A percentile compares a stretch with the other conserved stretches of the same genome.
phyloP scores from a whole-genome alignment of 1,140 invertebrate species.

The Diuraphis noxia region DNA sequence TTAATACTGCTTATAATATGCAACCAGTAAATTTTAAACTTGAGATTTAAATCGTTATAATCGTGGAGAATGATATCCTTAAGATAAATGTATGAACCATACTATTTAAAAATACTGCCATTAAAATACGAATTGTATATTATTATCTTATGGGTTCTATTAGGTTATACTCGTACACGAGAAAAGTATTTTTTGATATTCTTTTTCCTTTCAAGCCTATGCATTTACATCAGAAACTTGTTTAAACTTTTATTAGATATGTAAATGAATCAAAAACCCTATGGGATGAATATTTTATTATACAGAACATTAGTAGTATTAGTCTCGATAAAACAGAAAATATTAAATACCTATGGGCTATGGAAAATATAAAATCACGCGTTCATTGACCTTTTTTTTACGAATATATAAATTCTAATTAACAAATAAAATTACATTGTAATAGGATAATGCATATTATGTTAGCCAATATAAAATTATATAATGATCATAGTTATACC shows the following conservation, averaged over 20 bases:
- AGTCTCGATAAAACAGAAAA: too few relatives aligned
- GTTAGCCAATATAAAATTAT: not conserved
- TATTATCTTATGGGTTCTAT: not conserved
- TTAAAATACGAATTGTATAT: not conserved
- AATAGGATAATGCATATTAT: not conserved
- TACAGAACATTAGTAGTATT: not conserved
- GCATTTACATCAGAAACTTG: not conserved
- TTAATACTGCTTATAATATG: not conserved
- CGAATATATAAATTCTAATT: not conserved
- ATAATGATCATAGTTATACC: not conserved
- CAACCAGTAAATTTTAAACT: not conserved
- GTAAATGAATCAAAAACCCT: not conserved
- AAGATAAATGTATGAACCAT: not conserved
- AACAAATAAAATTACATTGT: not conserved
- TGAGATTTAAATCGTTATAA: not conserved
- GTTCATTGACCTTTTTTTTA: not conserved
- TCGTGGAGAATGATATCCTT: not conserved
- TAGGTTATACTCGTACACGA: not conserved
- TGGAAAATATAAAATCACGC: not conserved
- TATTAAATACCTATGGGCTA: not conserved
- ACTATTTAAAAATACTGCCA: not conserved
- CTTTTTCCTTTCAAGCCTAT: not conserved
- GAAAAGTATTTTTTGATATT: not conserved
- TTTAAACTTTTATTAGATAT: not conserved
- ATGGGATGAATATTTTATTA: not conserved